Percentiles rank a stretch among this genome's conserved stretches.
phyloP scores from a whole-genome alignment of 1,140 invertebrate genomes.

The Philotrypesis tridentata region DNA sequence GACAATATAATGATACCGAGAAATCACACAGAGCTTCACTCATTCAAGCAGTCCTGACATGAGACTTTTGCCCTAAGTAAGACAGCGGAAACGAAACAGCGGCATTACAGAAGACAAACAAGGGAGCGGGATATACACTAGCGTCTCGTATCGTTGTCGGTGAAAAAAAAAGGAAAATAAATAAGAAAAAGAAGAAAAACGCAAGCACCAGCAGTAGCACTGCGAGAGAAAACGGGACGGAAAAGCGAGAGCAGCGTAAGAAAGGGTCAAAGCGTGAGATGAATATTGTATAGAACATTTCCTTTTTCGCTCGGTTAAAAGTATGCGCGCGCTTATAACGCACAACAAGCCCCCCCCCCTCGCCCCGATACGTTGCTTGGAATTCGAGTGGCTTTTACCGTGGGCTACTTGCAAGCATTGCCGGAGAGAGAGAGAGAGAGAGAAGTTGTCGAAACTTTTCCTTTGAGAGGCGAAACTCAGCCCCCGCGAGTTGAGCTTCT shows the following conservation, averaged over 20 bases:
- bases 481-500: not conserved
- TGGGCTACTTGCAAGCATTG: not conserved
- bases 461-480: not conserved
- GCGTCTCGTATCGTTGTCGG: too few relatives aligned
- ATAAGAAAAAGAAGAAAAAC: not conserved
- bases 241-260: not conserved
- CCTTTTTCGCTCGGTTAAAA: not conserved
- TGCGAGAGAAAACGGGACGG: not conserved
- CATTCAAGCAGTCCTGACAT: too few relatives aligned
- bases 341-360: too few relatives aligned
- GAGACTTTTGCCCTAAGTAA: too few relatives aligned
- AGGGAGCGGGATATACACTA: too few relatives aligned
- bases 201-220: not conserved
- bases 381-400: constrained; percentile 17
- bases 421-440: not conserved
- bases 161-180: not conserved
- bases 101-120: too few relatives aligned
- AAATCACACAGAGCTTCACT: too few relatives aligned
- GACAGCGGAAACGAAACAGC: too few relatives aligned
- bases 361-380: not conserved
- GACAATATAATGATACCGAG: too few relatives aligned
- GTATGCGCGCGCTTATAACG: not conserved
- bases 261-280: constrained; percentile 30
- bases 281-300: constrained; percentile 24
- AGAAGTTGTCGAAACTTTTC: not conserved